Evolutionary conservation across 2,797 vertebrate genomes (phyloP), one percentile per base, ranked within the genome.

Genomic region (Muraenolepis orangiensis): DNA sequence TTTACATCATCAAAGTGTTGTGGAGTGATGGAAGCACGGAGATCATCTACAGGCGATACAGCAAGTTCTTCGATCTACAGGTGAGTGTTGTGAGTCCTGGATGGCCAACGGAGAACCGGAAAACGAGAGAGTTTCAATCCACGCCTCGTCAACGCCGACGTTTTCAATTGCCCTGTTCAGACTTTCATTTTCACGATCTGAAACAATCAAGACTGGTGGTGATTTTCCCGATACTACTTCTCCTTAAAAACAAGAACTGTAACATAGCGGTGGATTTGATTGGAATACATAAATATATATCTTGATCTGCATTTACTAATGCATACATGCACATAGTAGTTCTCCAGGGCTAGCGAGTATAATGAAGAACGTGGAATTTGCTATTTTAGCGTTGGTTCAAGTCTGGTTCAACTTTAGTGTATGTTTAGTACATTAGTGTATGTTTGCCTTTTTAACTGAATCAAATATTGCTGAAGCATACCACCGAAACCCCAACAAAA

Each of bases 11-110:
- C 90, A 97, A 96, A 86, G 97, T 99, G 80, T 95, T 86, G n/a
- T 99, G 98, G 98, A 97, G 96, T 78, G 96, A 95, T 88, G 96
- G 96, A 82, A 94, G 94, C 79, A 97, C 95, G 0, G 97, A 99
- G 87, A 91, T 94, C 90, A 98, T 99, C 85, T 99, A 94, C 91
- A 94, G 98, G 38, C 95, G 98, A 79, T 99, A 99, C 93, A 99
- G 98, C 96, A 99, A 99, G 80, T 99, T 99, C 93, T 99, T 99
- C 67, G 97, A 99, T 88, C 92, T 99, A 76, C 98, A 99, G 96
- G 98, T 99, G 80, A 91, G 94, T 70, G 8, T 69, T 13, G 18
- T 46, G 40, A 13, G 3, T 20, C 18, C 42, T 46, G 42, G 42
- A 46, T 46, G 4, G 3, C 16, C 18, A 18, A 20, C 18, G 20